These are phyloP conservation scores for Mythimna impura DNA, from an alignment of 2,888 invertebrate genomes.

Conservation along the genomic window DNA sequence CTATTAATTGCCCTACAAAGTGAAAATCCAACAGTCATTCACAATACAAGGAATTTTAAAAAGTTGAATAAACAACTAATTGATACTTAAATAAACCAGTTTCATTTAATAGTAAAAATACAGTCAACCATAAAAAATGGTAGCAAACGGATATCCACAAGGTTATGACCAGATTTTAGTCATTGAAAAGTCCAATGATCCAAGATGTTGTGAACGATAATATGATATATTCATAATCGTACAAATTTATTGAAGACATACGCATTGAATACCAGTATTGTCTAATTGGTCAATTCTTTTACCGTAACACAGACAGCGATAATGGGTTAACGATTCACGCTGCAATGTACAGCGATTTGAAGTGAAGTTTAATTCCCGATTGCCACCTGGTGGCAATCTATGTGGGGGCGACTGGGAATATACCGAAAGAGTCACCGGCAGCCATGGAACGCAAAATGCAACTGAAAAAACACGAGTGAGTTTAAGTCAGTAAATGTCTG, in stretches of 20 bases:
- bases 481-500: no score
- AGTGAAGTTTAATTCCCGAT: no score
- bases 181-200: conserved; percentile 43
- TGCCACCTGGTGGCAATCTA: no score
- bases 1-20: background rate
- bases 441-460: no score
- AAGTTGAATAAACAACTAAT: conserved; percentile 23
- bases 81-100: conserved; percentile 19
- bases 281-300: background rate
- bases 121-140: conserved; percentile 1
- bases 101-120: conserved; percentile 3
- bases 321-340: no score
- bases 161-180: conserved; percentile 13
- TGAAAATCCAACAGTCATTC: conserved; percentile 1
- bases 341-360: no score
- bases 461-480: no score
- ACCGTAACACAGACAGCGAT: no score
- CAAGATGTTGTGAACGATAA: background rate
- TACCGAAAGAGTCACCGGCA: no score
- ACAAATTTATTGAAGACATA: background rate
- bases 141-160: conserved; percentile 31
- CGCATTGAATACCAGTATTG: background rate
- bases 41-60: conserved; percentile 11
- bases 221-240: background rate
- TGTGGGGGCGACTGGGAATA: no score